Base-by-base conservation (phyloP, 2,888 invertebrate genomes). In the Habroteleia sp. region DNA sequence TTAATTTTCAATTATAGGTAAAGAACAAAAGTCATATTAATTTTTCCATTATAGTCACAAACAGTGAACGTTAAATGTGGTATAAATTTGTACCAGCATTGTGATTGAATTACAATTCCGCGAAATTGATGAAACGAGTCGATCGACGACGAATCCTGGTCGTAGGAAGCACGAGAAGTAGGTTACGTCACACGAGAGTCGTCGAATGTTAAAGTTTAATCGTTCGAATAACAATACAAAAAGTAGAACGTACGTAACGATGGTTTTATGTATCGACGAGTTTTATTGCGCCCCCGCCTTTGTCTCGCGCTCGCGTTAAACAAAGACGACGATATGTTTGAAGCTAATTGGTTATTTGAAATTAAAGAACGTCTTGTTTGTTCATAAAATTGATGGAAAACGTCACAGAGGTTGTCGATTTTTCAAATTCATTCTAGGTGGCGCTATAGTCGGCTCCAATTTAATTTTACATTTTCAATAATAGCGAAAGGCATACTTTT, bases 181-280 rank as follows among this genome's bases (percentile, higher is more conserved):
- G 48, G 68, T 68, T 50, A 68, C 50, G 50, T 54, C 54, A 66
- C 39, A 23, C 54, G 25, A 66, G 46, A 65, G 11, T 54, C 44
- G 54, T 58, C 50, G 41, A 42, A 68, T 54, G 58, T 68, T 58
- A 54, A 68, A 58, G 58, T 58, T 50, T 58, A 68, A 68, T 58
- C 68, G 50, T 42, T 68, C 50, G 50, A 23, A 50, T 54, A 50
- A 68, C 58, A 50, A 68, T 42, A 58, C 58, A 68, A 68, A 68
- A 50, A 68, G 44, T 46, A n/a, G 65, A 46, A 16, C 54, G 54
- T 41, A 48, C 29, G 25, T 46, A 46, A 56, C 39, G 56, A 54
- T 20, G 29, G 20, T 66, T 66, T 44, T 48, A 54, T 39, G 65
- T 46, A 46, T 54, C 16, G 37, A 29, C n/a, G 37, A 27, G 29